A percentile compares a stretch with the other conserved stretches of the same genome.
Conservation (phyloP, 1,140 invertebrate genomes). For the Diabrotica undecimpunctata region DNA sequence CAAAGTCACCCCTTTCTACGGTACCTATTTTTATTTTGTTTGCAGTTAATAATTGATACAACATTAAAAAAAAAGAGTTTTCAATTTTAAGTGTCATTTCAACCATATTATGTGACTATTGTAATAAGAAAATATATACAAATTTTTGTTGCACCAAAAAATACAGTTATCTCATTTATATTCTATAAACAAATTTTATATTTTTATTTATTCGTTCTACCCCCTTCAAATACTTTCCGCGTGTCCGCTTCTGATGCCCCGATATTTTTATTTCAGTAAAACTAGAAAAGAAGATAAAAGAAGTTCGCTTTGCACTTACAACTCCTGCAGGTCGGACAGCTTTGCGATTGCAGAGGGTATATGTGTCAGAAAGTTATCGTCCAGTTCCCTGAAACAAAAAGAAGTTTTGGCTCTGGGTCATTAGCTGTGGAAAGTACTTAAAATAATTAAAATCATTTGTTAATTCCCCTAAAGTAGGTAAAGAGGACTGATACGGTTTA, state of each 20-base stretch:
- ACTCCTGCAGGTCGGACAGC: conserved; percentile 62
- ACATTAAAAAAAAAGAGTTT: no score
- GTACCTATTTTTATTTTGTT: no score
- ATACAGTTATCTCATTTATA: no score
- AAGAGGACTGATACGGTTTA: no score
- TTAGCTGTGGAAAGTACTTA: background rate
- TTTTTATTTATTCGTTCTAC: background rate
- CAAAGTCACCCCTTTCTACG: no score
- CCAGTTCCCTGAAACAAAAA: conserved; percentile 61
- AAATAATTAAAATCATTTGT: background rate
- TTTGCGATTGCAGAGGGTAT: conserved; percentile 63
- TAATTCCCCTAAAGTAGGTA: no score
- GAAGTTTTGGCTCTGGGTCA: conserved; percentile 7
- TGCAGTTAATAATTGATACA: no score
- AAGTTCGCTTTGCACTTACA: conserved; percentile 57
- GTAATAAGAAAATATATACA: no score
- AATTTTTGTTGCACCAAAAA: no score
- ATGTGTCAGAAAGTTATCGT: conserved; percentile 67
- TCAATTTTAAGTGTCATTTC: no score
- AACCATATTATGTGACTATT: no score
- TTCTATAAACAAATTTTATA: no score
- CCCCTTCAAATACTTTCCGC: background rate
- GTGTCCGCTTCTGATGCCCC: background rate
- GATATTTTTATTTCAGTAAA: background rate
- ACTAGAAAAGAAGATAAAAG: conserved; percentile 8